phyloP scores from a whole-genome alignment of 2,888 invertebrate species.

The Suillia variegata region DNA sequence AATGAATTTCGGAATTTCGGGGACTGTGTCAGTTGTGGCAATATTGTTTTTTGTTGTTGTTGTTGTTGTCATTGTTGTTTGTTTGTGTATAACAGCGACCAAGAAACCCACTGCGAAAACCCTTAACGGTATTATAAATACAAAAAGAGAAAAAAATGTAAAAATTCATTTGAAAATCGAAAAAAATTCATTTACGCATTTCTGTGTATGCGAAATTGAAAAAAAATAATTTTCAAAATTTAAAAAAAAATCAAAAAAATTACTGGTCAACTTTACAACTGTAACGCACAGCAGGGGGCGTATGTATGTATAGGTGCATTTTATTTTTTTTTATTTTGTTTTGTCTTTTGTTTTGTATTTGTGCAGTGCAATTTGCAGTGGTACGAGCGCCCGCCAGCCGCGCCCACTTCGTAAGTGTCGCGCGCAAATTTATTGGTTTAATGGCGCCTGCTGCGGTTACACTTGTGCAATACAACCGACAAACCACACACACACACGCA shows the following conservation, averaged over 20 bases:
- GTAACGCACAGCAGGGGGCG: not conserved
- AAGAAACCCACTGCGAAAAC: not conserved
- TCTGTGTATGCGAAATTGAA: not conserved
- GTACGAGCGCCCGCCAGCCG: no score
- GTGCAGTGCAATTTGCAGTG: not conserved
- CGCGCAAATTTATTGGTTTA: constrained; percentile 3
- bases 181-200: not conserved
- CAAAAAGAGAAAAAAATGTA: not conserved
- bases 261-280: not conserved
- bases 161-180: not conserved
- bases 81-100: no score
- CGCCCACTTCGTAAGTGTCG: constrained; percentile 6
- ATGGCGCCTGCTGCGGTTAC: constrained; percentile 7
- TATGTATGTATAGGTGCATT: not conserved
- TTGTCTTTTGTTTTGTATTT: not conserved
- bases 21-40: constrained; percentile 10
- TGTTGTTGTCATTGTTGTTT: no score
- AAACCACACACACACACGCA: no score
- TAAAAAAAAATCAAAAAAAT: not conserved
- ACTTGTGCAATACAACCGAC: no score
- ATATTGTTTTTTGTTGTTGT: no score
- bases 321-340: not conserved
- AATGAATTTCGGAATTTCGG: constrained; percentile 15
- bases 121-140: not conserved
- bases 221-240: not conserved